Conservation (phyloP, 2,797 vertebrate genomes). For the Alouatta caraya region DNA sequence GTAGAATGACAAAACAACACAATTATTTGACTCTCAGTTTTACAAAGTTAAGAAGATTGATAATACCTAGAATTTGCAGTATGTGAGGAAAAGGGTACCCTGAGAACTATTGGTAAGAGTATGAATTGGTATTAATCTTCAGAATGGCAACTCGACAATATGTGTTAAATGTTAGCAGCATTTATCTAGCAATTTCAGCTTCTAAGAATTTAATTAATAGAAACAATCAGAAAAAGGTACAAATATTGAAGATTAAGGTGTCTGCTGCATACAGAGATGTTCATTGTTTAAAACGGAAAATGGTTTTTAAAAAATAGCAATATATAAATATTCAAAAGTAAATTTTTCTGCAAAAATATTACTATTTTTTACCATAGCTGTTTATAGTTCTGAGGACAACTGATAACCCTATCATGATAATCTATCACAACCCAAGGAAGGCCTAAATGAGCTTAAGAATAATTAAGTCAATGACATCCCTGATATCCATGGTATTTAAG, state of each 20-base stretch:
- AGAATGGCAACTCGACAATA: background rate
- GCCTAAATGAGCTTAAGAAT: background rate
- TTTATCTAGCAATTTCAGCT: background rate
- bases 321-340: background rate
- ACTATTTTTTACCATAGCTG: background rate
- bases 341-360: background rate
- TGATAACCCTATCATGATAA: background rate
- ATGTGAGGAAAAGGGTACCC: background rate
- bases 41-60: background rate
- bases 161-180: background rate
- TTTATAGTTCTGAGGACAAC: background rate
- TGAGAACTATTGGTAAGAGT: background rate
- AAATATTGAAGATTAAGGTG: background rate
- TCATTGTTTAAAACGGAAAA: background rate
- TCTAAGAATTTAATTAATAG: background rate
- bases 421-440: background rate
- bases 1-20: background rate
- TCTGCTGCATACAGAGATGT: background rate
- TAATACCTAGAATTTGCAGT: background rate
- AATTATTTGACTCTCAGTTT: background rate
- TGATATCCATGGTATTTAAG: background rate
- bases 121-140: background rate
- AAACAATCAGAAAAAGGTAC: background rate
- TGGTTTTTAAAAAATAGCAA: background rate
- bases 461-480: background rate